Conservation (phyloP, 2,888 invertebrate species). For the Euzetes globulus region DNA sequence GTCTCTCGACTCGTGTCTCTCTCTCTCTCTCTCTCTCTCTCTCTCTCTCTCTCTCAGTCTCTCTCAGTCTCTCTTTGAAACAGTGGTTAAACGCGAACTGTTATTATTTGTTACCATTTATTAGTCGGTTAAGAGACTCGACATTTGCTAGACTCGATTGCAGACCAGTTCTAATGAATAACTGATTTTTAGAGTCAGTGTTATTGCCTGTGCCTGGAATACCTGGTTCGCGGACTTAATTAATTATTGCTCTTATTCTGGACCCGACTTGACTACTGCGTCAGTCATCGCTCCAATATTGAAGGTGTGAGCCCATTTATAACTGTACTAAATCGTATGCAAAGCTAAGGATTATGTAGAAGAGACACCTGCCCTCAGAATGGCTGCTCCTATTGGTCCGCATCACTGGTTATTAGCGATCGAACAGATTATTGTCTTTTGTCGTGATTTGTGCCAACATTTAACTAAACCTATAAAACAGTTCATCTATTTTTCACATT, state of each 20-base stretch:
- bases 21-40: not conserved
- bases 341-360: conserved; percentile 1
- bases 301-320: conserved; percentile 22
- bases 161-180: conserved; percentile 11
- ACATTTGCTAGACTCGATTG: conserved; percentile 1
- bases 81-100: not conserved
- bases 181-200: not conserved
- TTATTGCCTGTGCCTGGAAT: not conserved
- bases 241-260: conserved; percentile 21
- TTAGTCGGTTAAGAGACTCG: not conserved
- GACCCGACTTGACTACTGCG: not conserved
- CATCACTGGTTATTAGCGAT: conserved; percentile 5
- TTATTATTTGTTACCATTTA: not conserved
- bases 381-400: not conserved
- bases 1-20: not conserved
- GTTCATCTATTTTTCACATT: conserved; percentile 5
- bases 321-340: conserved; percentile 22
- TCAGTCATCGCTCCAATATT: not conserved
- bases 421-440: conserved; percentile 19
- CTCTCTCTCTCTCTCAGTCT: not conserved
- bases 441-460: conserved; percentile 7
- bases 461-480: conserved; percentile 7
- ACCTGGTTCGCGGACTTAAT: not conserved
- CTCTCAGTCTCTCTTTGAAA: not conserved
- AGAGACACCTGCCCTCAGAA: conserved; percentile 16